phyloP scores from a whole-genome alignment of 2,113 vertebrate genomes.

The Brachyhypopomus occidentalis region DNA sequence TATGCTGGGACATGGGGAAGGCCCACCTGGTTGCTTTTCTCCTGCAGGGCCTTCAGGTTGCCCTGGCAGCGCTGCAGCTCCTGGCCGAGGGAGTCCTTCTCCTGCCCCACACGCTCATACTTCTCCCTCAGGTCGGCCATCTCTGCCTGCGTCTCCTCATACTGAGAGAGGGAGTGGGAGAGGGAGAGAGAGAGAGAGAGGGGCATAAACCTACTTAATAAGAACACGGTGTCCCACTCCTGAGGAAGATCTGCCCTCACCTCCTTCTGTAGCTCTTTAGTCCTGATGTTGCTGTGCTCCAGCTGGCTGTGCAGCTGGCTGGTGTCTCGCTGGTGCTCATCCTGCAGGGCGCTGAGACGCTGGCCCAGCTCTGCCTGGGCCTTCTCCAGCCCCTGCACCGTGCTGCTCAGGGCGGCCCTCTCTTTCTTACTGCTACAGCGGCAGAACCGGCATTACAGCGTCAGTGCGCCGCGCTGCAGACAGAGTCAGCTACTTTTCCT shows the following conservation, averaged over 20 bases:
- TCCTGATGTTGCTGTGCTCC: slow-evolving; percentile 84
- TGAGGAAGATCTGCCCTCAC: slow-evolving; percentile 63
- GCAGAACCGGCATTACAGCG: slow-evolving; percentile 4
- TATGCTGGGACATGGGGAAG: neutral
- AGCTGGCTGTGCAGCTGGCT: slow-evolving; percentile 83
- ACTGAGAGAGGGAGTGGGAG: slow-evolving; percentile 64
- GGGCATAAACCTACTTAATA: too few species aligned
- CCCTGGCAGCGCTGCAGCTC: slow-evolving; percentile 92
- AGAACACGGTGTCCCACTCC: too few species aligned
- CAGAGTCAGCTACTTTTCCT: neutral
- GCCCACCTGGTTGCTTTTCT: slow-evolving; percentile 91
- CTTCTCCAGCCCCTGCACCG: slow-evolving; percentile 83
- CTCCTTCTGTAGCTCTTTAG: slow-evolving; percentile 88
- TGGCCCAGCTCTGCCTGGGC: slow-evolving; percentile 86
- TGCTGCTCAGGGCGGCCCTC: slow-evolving; percentile 82
- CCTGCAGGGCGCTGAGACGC: slow-evolving; percentile 82
- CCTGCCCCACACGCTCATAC: slow-evolving; percentile 84
- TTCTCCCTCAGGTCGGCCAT: slow-evolving; percentile 86
- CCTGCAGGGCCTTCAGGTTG: slow-evolving; percentile 87
- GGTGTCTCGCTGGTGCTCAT: slow-evolving; percentile 85
- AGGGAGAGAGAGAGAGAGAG: neutral
- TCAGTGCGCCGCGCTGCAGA: neutral
- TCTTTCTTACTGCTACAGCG: slow-evolving; percentile 83
- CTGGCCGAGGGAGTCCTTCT: slow-evolving; percentile 83
- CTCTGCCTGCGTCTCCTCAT: slow-evolving; percentile 84